phyloP scores from a whole-genome alignment of 2,113 vertebrate genomes.

The Pao palembangensis region DNA sequence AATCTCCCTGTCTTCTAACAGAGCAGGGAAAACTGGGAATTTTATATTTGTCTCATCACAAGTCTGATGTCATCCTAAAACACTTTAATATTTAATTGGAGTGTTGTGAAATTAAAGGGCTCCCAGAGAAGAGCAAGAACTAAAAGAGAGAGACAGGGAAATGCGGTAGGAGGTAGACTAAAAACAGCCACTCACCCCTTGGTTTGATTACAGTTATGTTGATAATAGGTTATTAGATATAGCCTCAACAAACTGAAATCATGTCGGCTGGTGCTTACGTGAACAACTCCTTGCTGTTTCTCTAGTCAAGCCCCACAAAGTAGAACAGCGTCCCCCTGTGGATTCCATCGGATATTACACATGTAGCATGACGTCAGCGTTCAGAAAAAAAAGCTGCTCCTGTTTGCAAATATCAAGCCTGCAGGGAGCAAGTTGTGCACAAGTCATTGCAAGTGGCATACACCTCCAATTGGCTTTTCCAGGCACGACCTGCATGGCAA shows the following conservation, averaged over 20 bases:
- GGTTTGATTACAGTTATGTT: conserved; percentile 49
- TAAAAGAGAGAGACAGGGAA: background rate
- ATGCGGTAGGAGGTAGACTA: background rate
- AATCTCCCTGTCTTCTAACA: background rate
- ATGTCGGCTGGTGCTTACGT: conserved; percentile 6
- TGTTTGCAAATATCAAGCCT: conserved; percentile 16
- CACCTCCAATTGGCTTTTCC: background rate
- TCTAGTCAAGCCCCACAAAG: conserved; percentile 19
- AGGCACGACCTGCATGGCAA: background rate
- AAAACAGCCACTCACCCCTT: conserved; percentile 27
- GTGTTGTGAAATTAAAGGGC: conserved; percentile 67
- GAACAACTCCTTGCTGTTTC: conserved; percentile 30
- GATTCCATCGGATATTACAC: conserved; percentile 33
- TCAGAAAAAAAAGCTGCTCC: background rate
- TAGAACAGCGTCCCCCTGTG: conserved; percentile 72
- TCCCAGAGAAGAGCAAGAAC: conserved; percentile 40
- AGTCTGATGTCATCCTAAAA: conserved; percentile 69
- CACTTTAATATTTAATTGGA: conserved; percentile 73
- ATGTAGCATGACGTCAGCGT: conserved; percentile 46
- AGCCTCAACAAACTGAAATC: background rate
- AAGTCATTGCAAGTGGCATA: background rate
- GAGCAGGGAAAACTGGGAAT: conserved; percentile 1
- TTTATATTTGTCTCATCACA: conserved; percentile 43
- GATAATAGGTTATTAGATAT: conserved; percentile 46
- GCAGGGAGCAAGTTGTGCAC: background rate